Conservation (phyloP, 2,113 vertebrate genomes). For the Pseudonaja textilis region DNA sequence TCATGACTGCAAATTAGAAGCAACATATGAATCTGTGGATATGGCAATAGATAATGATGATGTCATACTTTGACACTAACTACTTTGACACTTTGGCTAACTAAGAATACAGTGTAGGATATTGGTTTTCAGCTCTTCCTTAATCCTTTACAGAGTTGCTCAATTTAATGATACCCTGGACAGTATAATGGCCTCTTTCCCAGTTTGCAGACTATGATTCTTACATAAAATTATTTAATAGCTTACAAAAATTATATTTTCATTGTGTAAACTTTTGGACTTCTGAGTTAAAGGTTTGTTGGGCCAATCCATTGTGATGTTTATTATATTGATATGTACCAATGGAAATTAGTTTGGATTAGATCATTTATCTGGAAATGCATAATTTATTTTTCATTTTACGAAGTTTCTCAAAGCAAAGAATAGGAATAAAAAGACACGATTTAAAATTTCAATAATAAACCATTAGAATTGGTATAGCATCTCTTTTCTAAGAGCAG, state of each 20-base stretch:
- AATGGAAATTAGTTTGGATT: background rate
- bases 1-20: background rate
- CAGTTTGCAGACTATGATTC: background rate
- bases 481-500: background rate
- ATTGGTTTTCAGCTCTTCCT: background rate
- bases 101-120: background rate
- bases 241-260: background rate
- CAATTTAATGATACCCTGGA: background rate
- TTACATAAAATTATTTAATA: background rate
- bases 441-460: background rate
- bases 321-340: background rate
- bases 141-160: background rate
- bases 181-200: background rate
- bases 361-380: background rate
- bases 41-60: background rate
- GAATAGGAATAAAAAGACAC: background rate
- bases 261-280: background rate
- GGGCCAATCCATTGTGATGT: background rate
- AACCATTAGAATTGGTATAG: background rate
- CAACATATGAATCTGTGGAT: background rate
- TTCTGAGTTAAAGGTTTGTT: background rate
- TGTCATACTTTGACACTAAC: background rate
- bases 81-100: background rate
- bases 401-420: background rate
- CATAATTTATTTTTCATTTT: background rate